Conservation (phyloP, 2,888 invertebrate genomes). For the Leucania comma region DNA sequence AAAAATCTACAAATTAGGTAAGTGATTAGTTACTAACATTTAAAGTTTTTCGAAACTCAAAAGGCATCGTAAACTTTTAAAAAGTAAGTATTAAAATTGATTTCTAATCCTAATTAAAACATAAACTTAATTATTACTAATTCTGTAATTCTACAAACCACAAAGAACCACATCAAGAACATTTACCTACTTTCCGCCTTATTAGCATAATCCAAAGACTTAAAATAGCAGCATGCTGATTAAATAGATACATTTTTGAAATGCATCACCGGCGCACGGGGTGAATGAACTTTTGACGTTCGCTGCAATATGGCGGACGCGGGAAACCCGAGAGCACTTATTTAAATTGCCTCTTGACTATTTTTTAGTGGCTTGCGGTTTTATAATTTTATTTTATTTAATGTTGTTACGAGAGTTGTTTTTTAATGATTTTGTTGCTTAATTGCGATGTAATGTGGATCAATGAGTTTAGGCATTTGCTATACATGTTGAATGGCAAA, state of each 20-base stretch:
- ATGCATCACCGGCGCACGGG: constrained; percentile 64
- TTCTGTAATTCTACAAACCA: neutral
- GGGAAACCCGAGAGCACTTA: constrained; percentile 84
- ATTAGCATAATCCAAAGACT: constrained; percentile 26
- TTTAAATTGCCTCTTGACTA: constrained; percentile 81
- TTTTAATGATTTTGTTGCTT: constrained; percentile 37
- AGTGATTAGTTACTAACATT: constrained; percentile 12
- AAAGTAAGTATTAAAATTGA: neutral
- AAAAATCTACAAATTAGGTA: constrained; percentile 1
- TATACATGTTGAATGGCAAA: neutral
- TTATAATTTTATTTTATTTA: constrained; percentile 55
- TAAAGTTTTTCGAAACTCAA: constrained; percentile 2
- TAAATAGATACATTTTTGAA: constrained; percentile 58
- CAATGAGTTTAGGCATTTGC: constrained; percentile 11
- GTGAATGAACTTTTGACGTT: constrained; percentile 77
- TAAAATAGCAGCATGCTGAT: constrained; percentile 38
- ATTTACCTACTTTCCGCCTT: neutral
- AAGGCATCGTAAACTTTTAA: neutral
- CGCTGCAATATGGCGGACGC: constrained; percentile 77
- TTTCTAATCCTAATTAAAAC: neutral
- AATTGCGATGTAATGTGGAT: constrained; percentile 35
- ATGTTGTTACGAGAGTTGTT: constrained; percentile 38
- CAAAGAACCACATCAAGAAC: neutral
- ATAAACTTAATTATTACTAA: neutral
- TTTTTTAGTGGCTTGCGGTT: constrained; percentile 64